Base-by-base conservation (phyloP, 2,113 vertebrate genomes). In the Psittacus erithacus region DNA sequence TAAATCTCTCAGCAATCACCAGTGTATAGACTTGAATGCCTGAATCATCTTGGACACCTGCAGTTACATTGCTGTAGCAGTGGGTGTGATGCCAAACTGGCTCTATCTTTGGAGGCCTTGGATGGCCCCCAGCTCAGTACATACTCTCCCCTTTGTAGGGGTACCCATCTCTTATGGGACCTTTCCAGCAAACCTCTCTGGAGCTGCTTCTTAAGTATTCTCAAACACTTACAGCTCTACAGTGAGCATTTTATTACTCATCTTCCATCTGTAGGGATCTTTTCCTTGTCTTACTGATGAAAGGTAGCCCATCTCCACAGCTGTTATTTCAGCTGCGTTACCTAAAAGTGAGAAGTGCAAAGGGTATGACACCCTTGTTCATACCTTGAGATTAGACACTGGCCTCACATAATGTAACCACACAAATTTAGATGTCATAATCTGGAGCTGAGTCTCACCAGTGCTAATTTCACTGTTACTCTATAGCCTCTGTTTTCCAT, bases 51-150 rank as follows among this genome's bases (percentile, higher is more conserved):
- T 53, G 23, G 70, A 67, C 38, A 35, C 60, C 49, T 78, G 11
- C 15, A 29, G 47, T 92, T 70, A 41, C 0, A 0, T 55, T 69
- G 15, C 53, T 77, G 2, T 53, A 83, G 23, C n/a, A 80, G n/a
- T 64, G 38, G 64, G 38, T 83, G 62, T 64, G 64, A 39, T 74
- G 70, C 17, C 60, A 82, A 91, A 89, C 38, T 22, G 85, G 11
- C n/a, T 82, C 18, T 64, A 4, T 43, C 28, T 44, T 38, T 23
- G 33, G 35, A 20, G 39, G 47, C 27, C 49, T 76, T 68, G 17
- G 12, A 10, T 88, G 1, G 6, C 59, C 43, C 38, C n/a, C 75
- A 77, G 67, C 67, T 90, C 67, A 49, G 41, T 46, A 76, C 47
- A 60, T 24, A n/a, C 13, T 57, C 35, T 70, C 1, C 22, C 8